These are phyloP conservation scores for Hyperoplus lanceolatus DNA, from an alignment of 2,797 vertebrate species.

Conservation along the genomic window DNA sequence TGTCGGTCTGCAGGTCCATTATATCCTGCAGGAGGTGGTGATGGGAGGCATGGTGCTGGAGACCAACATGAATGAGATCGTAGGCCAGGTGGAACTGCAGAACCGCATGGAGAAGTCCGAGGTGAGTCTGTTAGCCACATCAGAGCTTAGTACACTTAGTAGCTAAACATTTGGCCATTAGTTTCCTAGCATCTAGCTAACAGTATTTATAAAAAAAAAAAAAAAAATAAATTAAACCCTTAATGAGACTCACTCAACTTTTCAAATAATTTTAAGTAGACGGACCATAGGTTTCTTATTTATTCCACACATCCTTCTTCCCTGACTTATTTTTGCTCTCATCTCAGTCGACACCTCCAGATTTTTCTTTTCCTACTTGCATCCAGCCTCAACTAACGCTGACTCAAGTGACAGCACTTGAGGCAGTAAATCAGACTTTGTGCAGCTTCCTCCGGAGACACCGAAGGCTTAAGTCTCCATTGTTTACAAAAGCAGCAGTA, in stretches of 20 bases:
- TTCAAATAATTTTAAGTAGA: background rate
- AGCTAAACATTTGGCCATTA: background rate
- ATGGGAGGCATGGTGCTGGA: constrained; percentile 97
- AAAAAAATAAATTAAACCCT: background rate
- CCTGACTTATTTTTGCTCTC: too few relatives aligned
- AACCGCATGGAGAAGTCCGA: constrained; percentile 95
- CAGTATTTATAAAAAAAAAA: background rate
- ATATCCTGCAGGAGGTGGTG: constrained; percentile 95
- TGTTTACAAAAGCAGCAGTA: background rate
- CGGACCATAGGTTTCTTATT: background rate
- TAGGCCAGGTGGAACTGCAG: constrained; percentile 93
- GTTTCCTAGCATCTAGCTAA: background rate
- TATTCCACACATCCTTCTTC: too few relatives aligned
- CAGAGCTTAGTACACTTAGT: background rate
- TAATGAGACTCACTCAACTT: background rate
- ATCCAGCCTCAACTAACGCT: too few relatives aligned
- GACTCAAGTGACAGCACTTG: background rate
- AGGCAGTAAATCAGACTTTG: background rate
- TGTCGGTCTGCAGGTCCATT: constrained; percentile 88
- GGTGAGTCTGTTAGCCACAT: constrained; percentile 78
- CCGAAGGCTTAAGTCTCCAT: background rate
- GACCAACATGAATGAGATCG: constrained; percentile 97
- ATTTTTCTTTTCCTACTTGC: too few relatives aligned
- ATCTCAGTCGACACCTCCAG: too few relatives aligned
- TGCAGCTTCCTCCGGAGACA: background rate